Conservation (phyloP, 2,888 invertebrate genomes). For the Drosophila fungiperda region DNA sequence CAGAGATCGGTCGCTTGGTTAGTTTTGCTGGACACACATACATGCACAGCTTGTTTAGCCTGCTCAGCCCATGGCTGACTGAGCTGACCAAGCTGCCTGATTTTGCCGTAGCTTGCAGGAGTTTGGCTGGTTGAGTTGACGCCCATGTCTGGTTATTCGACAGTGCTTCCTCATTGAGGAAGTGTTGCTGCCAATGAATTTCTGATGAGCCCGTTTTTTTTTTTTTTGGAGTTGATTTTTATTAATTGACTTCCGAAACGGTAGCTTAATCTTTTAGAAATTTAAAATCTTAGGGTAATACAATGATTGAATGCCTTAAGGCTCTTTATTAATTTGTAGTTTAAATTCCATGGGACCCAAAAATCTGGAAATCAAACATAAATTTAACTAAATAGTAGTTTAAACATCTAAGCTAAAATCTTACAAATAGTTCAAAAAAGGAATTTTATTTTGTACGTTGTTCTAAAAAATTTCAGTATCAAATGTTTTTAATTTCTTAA, state of each 20-base stretch:
- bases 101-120: constrained; percentile 13
- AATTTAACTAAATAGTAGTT: too few species aligned
- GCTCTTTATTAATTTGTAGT: too few species aligned
- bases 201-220: constrained; percentile 42
- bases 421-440: neutral
- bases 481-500: neutral
- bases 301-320: too few species aligned
- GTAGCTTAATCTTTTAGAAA: constrained; percentile 9
- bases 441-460: neutral
- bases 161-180: constrained; percentile 49
- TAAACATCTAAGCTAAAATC: neutral
- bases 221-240: neutral
- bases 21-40: constrained; percentile 18
- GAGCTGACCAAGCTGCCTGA: neutral
- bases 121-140: constrained; percentile 28
- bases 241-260: constrained; percentile 14
- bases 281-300: neutral
- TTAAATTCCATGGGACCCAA: too few species aligned
- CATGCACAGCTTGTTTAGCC: constrained; percentile 8
- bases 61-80: constrained; percentile 22
- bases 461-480: neutral
- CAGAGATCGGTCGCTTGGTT: constrained; percentile 48
- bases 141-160: constrained; percentile 33
- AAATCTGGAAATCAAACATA: neutral
- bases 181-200: constrained; percentile 58